phyloP scores from a whole-genome alignment of 2,888 invertebrate species.

The Parnassius smintheus region DNA sequence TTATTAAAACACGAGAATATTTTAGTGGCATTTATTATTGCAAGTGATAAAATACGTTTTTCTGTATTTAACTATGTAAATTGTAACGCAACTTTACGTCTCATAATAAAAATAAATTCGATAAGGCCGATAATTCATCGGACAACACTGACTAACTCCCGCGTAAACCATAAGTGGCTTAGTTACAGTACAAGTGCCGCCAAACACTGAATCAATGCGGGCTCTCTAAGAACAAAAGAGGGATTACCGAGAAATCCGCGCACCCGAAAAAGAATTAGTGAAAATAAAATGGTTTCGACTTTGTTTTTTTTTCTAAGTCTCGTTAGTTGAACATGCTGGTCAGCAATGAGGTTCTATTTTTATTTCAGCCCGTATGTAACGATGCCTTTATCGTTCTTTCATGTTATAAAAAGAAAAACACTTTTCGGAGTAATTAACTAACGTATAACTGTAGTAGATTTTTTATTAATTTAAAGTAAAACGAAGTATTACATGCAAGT shows the following conservation, averaged over 20 bases:
- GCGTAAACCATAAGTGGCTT: slow-evolving; percentile 71
- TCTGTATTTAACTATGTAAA: too few species aligned
- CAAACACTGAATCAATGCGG: slow-evolving; percentile 71
- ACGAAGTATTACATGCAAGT: too few species aligned
- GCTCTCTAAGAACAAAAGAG: slow-evolving; percentile 71
- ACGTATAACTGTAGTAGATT: neutral
- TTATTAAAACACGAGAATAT: too few species aligned
- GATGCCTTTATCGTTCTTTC: slow-evolving; percentile 24
- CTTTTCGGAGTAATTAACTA: slow-evolving; percentile 8
- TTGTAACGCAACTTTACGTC: too few species aligned
- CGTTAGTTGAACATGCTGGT: slow-evolving; percentile 42
- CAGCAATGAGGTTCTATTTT: slow-evolving; percentile 38
- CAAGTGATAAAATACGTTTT: too few species aligned
- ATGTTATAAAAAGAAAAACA: slow-evolving; percentile 21
- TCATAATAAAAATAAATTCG: too few species aligned
- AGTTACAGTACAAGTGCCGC: slow-evolving; percentile 67
- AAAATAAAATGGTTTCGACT: slow-evolving; percentile 34
- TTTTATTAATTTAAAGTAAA: slow-evolving; percentile 7
- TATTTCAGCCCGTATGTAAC: slow-evolving; percentile 34
- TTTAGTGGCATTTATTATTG: too few species aligned
- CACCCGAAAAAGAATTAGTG: slow-evolving; percentile 61
- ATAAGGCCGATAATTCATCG: neutral
- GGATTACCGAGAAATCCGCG: slow-evolving; percentile 46
- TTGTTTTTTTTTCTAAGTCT: slow-evolving; percentile 37
- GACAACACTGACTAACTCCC: slow-evolving; percentile 31